A percentile compares a stretch with the other conserved stretches of the same genome.
Conservation (phyloP, 2,888 invertebrate genomes). For the Cryptocephalus primarius region DNA sequence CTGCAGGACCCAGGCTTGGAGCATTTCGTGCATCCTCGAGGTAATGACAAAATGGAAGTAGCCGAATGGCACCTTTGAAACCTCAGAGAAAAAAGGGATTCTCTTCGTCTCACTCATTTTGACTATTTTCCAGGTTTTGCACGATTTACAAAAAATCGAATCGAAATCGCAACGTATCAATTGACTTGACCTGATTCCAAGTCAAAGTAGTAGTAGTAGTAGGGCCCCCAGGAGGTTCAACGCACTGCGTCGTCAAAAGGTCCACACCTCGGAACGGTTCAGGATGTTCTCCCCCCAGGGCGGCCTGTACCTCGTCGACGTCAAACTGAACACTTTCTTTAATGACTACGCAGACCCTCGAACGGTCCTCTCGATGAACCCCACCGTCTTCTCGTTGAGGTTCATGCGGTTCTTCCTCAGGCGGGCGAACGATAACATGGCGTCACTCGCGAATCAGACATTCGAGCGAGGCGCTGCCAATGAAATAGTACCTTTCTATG, state of each 20-base stretch:
- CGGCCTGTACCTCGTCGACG: neutral
- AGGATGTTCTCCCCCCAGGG: neutral
- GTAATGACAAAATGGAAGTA: conserved; percentile 40
- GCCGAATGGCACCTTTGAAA: too few species aligned
- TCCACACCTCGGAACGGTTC: conserved; percentile 1
- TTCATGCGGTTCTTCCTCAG: conserved; percentile 1
- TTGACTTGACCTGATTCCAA: neutral
- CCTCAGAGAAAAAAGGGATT: too few species aligned
- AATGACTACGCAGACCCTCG: conserved; percentile 8
- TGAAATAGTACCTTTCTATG: conserved; percentile 28
- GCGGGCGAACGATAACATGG: neutral
- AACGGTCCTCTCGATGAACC: conserved; percentile 7
- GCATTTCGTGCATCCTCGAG: conserved; percentile 78
- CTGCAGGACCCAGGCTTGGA: conserved; percentile 96
- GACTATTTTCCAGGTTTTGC: conserved; percentile 36
- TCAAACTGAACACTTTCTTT: neutral
- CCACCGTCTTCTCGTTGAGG: neutral
- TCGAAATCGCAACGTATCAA: conserved; percentile 9
- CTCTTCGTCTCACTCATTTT: neutral
- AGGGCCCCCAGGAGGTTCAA: conserved; percentile 12
- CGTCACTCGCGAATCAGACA: conserved; percentile 7
- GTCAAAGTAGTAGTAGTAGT: neutral
- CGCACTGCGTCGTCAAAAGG: conserved; percentile 16
- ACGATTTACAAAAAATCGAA: conserved; percentile 45
- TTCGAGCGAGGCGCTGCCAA: conserved; percentile 26